A percentile compares a stretch with the other conserved stretches of the same genome.
phyloP scores from a whole-genome alignment of 2,113 vertebrate species.

The Rhinoderma darwinii region DNA sequence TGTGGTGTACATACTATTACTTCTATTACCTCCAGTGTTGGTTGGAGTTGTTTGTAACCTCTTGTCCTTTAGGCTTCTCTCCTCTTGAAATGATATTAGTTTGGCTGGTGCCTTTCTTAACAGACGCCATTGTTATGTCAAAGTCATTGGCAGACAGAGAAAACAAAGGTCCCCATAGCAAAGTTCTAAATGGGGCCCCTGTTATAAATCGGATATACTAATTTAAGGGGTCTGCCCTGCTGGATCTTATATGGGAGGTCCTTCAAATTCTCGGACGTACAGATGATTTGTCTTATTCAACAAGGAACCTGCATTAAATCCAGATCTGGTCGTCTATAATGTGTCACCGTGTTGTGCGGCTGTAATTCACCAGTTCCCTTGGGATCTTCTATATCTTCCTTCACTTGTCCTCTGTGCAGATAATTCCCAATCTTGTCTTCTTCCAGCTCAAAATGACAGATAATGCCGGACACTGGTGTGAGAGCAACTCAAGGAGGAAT shows the following conservation, averaged over 20 bases:
- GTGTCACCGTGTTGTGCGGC: conserved; percentile 17
- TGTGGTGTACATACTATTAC: no score
- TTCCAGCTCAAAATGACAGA: conserved; percentile 29
- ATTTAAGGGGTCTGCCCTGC: background rate
- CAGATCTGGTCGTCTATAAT: background rate
- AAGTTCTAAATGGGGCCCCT: no score
- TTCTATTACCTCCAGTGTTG: no score
- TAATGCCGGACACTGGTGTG: background rate
- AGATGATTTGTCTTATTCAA: background rate
- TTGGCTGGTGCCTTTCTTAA: no score
- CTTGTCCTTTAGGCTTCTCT: no score
- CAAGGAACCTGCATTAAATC: background rate
- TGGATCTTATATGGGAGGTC: background rate
- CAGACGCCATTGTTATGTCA: no score
- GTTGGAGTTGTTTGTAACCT: no score
- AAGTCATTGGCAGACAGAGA: no score
- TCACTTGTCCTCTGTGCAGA: background rate
- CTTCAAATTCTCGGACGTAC: background rate
- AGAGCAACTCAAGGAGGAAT: conserved; percentile 31
- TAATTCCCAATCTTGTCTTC: conserved; percentile 26
- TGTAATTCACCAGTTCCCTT: background rate
- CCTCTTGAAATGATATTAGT: no score
- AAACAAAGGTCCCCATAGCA: no score
- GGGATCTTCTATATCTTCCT: background rate
- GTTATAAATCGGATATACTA: background rate